phyloP scores from a whole-genome alignment of 2,888 invertebrate species.

The Caenorhabditis panamensis region DNA sequence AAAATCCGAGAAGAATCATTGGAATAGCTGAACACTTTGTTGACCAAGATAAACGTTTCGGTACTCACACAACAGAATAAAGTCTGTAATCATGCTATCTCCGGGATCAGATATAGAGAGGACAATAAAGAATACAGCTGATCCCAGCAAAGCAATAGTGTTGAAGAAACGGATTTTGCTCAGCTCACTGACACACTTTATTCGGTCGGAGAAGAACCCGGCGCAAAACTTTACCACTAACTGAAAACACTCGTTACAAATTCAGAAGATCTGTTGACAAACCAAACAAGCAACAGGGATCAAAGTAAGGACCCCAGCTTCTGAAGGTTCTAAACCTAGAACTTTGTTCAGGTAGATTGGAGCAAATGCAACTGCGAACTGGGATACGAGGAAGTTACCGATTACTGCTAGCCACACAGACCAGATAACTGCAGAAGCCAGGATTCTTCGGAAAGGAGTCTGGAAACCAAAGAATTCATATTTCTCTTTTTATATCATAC shows the following conservation, averaged over 20 bases:
- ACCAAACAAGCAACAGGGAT: conserved; percentile 62
- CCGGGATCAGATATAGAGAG: conserved; percentile 61
- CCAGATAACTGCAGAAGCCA: conserved; percentile 68
- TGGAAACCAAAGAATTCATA: conserved; percentile 15
- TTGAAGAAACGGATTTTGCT: conserved; percentile 73
- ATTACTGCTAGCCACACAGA: conserved; percentile 71
- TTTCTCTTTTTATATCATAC: neutral
- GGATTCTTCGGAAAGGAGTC: conserved; percentile 67
- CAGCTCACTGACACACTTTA: conserved; percentile 66
- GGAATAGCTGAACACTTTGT: conserved; percentile 57
- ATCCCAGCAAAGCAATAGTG: conserved; percentile 72
- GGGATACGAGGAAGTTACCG: conserved; percentile 70
- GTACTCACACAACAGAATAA: conserved; percentile 61
- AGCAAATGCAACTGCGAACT: conserved; percentile 65
- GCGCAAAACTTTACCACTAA: conserved; percentile 68
- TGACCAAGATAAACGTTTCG: neutral
- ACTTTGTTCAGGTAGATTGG: conserved; percentile 68
- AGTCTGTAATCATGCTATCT: conserved; percentile 52
- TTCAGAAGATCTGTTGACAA: neutral
- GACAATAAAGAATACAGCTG: conserved; percentile 70
- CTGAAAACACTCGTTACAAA: neutral
- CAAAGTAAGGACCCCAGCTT: conserved; percentile 65
- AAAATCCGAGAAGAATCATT: conserved; percentile 73
- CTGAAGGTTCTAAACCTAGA: conserved; percentile 58
- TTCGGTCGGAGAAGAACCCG: conserved; percentile 68